phyloP scores from a whole-genome alignment of 2,888 invertebrate genomes.

The Noctua fimbriata region DNA sequence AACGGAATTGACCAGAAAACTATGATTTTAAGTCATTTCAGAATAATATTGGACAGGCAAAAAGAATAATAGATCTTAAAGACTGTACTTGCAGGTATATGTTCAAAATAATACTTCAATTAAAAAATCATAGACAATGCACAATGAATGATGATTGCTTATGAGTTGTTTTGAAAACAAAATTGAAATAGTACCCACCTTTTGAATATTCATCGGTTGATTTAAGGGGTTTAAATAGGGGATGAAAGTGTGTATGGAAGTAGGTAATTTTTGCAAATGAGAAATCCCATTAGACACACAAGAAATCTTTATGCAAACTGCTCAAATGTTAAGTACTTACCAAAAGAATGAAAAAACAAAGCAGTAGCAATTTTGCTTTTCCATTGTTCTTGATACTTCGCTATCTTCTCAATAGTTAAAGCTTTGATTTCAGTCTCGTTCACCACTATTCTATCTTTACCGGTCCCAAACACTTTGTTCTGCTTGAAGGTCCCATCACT shows the following conservation, averaged over 20 bases:
- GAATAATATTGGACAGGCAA: not conserved
- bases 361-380: slow-evolving; percentile 90
- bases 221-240: not conserved
- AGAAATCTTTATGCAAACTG: too few relatives aligned
- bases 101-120: not conserved
- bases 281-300: too few relatives aligned
- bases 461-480: slow-evolving; percentile 87
- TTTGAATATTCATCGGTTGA: not conserved
- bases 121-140: not conserved
- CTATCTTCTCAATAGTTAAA: slow-evolving; percentile 86
- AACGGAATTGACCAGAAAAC: not conserved
- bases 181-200: not conserved
- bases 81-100: not conserved
- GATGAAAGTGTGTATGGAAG: not conserved
- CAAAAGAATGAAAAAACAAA: slow-evolving; percentile 90
- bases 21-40: not conserved
- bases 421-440: slow-evolving; percentile 88
- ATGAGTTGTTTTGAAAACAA: not conserved
- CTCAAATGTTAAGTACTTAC: slow-evolving; percentile 78
- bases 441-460: slow-evolving; percentile 83
- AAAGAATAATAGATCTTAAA: not conserved
- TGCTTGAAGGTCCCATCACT: slow-evolving; percentile 87
- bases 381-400: slow-evolving; percentile 87
- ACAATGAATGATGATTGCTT: not conserved
- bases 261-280: not conserved